Evolutionary conservation across 1,140 invertebrate species (phyloP), one percentile per base, ranked within the genome.

Genomic region (Drosophila ananassae): DNA sequence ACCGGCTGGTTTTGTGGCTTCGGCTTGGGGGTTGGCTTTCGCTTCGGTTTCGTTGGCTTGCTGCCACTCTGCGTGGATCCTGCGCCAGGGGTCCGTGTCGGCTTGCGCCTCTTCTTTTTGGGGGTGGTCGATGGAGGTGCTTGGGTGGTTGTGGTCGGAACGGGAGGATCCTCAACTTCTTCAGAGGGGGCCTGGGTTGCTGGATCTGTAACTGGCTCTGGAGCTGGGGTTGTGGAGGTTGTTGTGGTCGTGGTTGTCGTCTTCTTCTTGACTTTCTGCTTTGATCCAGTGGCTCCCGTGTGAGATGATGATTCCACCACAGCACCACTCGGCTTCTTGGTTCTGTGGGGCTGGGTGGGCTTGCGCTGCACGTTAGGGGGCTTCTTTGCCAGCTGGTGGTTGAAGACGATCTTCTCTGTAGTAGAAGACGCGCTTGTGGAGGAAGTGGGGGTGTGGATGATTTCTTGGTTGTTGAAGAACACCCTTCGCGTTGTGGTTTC

Each of bases 91-190:
- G 85, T 76, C 24, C 84, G 79, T 9, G 89, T 91, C 2, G 79
- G 90, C 56, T 90, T 91, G 24, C 84, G 90, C 44, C 85, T 91
- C 52, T 82, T 91, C 60, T 90, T 91, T 53, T 91, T 90, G 2
- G 46, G 73, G 7, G 82, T 84, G 34, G 82, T 81, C 8, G 52
- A 6, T 0, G 58, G 41, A 0, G 84, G 55, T 10, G 77, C 39
- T 48, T 55, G 74, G 12, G 87, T 78, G 47, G 77, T 91, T 24
- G 79, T 77, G 41, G 73, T 53, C 44, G 13, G 4, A 5, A 6
- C n/a, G 17, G n/a, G 41, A n/a, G 58, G 6, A 63, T 48, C 0
- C 61, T 47, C 51, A 73, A 64, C n/a, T 75, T 34, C 60, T 41
- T 34, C 8, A 3, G 62, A 53, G 10, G 76, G 41, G n/a, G 74